Base-by-base conservation (phyloP, 2,113 vertebrate species). In the Xenopus laevis region DNA sequence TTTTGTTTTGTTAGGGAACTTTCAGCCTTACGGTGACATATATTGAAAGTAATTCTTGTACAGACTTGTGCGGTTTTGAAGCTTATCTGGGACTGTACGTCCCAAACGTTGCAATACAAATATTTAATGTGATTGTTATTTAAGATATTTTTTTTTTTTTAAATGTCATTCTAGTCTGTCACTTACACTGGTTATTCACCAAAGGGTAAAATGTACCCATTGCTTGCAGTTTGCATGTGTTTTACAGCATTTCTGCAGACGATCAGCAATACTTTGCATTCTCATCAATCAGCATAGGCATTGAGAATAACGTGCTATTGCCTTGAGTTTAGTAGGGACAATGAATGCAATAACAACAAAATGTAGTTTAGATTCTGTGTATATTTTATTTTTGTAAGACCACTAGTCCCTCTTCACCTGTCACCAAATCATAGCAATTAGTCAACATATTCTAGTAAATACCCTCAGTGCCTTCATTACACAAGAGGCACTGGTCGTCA, bases 31-130 rank as follows among this genome's bases (percentile, higher is more conserved):
- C 16, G 7, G 7, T 55, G 53, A 55, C 53, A 55, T 55, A 16
- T 9, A 55, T 8, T 55, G 15, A 55, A n/a, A 55, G 53, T n/a
- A 55, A 55, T 16, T 55, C 15, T 55, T 50, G 9, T 55, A 7
- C 16, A 3, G 53, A 16, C 17, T n/a, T 55, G 17, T 55, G 16
- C 21, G 58, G 58, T 27, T 60, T 9, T 60, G 6, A 47, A 33
- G 20, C 50, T 62, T 57, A 17, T 68, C 13, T 69, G 58, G 66
- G 73, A 52, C 58, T 45, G 13, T 44, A 33, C n/a, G 57, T 45
- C 73, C 66, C 18, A 13, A 69, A 63, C 63, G 66, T 63, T 69
- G 73, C 73, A 76, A 76, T 76, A 76, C 46, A 63, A 68, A 27
- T n/a, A 76, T 63, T 16, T 69, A 20, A 69, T 53, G 60, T 75